phyloP scores from a whole-genome alignment of 2,113 vertebrate genomes.

The Aldabrachelys gigantea region DNA sequence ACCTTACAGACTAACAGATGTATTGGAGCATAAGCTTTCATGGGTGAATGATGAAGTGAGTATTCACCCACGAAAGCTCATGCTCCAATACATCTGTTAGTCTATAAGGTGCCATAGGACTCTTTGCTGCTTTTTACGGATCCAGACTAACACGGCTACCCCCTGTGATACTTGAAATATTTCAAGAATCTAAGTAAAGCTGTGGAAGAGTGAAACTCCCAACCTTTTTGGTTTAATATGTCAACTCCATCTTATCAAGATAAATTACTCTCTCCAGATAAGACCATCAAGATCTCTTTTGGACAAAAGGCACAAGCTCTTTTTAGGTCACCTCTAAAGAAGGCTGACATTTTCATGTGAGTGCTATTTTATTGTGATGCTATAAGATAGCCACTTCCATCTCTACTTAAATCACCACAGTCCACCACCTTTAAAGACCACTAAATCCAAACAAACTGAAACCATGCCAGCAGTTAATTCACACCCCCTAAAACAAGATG shows the following conservation, averaged over 20 bases:
- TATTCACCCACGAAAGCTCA: too few species aligned
- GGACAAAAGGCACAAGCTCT: not conserved
- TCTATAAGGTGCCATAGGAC: too few species aligned
- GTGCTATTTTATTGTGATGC: not conserved
- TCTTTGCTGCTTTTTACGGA: too few species aligned
- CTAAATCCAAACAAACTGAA: not conserved
- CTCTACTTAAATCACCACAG: not conserved
- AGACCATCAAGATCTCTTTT: not conserved
- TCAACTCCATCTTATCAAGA: not conserved
- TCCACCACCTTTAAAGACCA: too few species aligned
- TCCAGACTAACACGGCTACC: too few species aligned
- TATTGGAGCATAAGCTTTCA: too few species aligned
- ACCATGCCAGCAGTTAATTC: not conserved
- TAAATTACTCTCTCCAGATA: not conserved
- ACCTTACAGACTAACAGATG: too few species aligned
- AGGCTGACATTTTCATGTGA: not conserved
- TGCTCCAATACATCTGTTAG: too few species aligned
- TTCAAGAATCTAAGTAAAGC: not conserved
- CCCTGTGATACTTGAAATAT: too few species aligned
- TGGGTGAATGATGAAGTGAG: too few species aligned
- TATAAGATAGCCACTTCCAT: not conserved
- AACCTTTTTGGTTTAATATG: fast-evolving
- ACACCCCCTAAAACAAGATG: not conserved
- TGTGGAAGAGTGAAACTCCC: fast-evolving
- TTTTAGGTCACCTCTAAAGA: not conserved